Percentiles rank a stretch among this genome's conserved stretches.
These are phyloP conservation scores for Pecten maximus DNA, from an alignment of 2,888 invertebrate species.

Conservation along the genomic window DNA sequence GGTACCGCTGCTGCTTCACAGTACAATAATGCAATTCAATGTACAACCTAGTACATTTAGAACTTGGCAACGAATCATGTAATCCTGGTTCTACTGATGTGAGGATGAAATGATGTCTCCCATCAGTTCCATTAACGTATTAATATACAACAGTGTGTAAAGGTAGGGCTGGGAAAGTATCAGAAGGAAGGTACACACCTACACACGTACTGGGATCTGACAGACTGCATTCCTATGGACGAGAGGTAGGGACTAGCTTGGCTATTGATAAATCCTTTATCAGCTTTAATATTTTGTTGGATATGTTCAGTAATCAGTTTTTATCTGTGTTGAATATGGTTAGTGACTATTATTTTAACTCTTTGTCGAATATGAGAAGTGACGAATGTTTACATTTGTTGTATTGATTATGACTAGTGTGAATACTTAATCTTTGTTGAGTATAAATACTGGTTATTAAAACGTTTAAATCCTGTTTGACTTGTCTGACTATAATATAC, in stretches of 20 bases:
- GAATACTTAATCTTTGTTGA: no score
- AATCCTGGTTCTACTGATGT: neutral
- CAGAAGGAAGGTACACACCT: neutral
- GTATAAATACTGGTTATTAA: no score
- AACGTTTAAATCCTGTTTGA: no score
- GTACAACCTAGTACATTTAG: neutral
- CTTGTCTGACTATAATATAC: no score
- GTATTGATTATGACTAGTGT: no score
- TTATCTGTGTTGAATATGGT: no score
- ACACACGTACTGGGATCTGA: neutral
- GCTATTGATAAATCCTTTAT: no score
- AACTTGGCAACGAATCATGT: neutral
- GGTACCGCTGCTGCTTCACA: neutral
- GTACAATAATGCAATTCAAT: neutral
- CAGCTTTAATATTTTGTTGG: no score
- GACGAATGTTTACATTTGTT: no score
- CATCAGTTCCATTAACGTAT: neutral
- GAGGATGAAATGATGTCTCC: neutral
- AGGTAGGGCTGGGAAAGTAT: neutral
- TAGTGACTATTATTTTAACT: no score
- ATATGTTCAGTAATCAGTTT: no score
- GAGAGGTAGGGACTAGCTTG: conserved; percentile 16
- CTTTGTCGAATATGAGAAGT: no score
- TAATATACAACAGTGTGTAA: neutral
- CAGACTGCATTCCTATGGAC: neutral